Conservation (phyloP, 2,797 vertebrate genomes). For the Silurus lanzhouensis region DNA sequence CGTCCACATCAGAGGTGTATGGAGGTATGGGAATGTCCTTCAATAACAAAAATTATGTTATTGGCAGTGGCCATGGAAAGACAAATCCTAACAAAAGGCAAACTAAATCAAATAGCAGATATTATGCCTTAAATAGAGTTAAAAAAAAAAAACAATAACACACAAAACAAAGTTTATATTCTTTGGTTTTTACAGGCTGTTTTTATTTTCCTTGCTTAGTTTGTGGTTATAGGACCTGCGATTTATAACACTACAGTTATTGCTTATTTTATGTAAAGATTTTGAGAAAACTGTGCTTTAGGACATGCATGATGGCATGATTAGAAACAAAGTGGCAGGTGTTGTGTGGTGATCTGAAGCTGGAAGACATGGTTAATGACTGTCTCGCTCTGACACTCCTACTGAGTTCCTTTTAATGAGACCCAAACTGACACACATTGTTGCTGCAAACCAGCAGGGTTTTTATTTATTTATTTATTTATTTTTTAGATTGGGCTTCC, state of each 20-base stretch:
- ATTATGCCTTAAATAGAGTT: too few species aligned
- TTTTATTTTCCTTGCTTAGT: not conserved
- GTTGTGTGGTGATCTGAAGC: not conserved
- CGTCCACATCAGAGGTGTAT: conserved; percentile 96
- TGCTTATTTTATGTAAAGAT: not conserved
- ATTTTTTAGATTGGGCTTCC: not conserved
- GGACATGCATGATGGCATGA: not conserved
- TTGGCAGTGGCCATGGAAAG: not conserved
- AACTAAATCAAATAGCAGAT: too few species aligned
- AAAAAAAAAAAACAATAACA: too few species aligned
- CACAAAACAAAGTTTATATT: not conserved
- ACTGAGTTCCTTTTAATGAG: not conserved
- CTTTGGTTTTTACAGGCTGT: not conserved
- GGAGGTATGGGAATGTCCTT: conserved; percentile 81
- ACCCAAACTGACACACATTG: not conserved
- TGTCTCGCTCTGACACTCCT: not conserved
- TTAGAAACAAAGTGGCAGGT: not conserved
- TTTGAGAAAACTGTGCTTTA: not conserved
- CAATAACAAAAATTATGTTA: not conserved
- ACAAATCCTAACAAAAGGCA: not conserved
- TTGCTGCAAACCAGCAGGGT: conserved; percentile 11
- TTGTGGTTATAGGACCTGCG: not conserved
- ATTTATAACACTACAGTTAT: not conserved
- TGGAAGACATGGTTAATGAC: not conserved
- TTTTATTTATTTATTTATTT: too few species aligned